Base-by-base conservation (phyloP, 2,797 vertebrate species). In the Intellagama lesueurii region DNA sequence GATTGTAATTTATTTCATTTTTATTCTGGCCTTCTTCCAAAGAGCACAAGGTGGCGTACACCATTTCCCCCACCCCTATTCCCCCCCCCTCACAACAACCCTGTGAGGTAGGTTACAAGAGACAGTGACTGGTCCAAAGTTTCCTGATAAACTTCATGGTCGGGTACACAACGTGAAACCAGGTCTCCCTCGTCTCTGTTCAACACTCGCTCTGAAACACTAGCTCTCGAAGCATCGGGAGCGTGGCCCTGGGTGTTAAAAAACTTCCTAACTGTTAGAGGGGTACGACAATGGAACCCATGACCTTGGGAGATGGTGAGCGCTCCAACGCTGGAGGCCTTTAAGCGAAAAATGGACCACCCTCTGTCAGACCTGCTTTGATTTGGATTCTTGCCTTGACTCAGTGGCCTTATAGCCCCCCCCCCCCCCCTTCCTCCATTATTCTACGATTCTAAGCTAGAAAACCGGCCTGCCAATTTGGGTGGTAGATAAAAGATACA, bases 61-160 rank as follows among this genome's bases (percentile, higher is more conserved):
- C 16, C n/a, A 17, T 12, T 88, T 30, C 32, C 70, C 80, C 73
- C 56, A 22, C 9, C 28, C 81, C 9, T 24, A 28, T 32, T n/a
- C 32, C 28, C 49, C 32, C 49, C 32, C 77, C 87, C 72, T 68
- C 81, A 83, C 87, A 88, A 76, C 70, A 83, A 35, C 60, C 70
- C 81, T 83, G 80, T 64, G 87, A 83, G 80, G 80, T 83, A 83
- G 70, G 81, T 5, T 68, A 32, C 19, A 44, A 68, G 7, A 35
- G 26, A 49, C 22, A 64, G 44, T 7, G 22, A 68, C 64, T 80
- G 85, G 44, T 47, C 28, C 78, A 81, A 60, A 22, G 40, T 28
- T 7, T 7, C 14, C 80, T 28, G n/a, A 7, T 8, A 70, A 82
- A 11, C 4, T 40, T 22, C 52, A 66, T 77, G 40, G 7, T 2